Evolutionary conservation across 2,113 vertebrate genomes (phyloP), one percentile per base, ranked within the genome.

Genomic region (Hydrolagus affinis): DNA sequence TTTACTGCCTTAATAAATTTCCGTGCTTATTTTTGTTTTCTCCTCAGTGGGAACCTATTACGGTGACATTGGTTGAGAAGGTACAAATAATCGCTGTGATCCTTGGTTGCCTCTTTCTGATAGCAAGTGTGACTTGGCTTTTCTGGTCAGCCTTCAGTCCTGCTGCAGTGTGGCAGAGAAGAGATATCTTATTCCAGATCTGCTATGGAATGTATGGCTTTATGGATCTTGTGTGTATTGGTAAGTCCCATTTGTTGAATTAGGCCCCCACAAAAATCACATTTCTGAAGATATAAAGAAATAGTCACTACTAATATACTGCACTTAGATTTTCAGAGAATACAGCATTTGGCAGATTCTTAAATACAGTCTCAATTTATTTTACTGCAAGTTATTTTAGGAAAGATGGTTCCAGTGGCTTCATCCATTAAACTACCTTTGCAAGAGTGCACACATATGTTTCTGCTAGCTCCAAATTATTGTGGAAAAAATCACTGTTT

Each of bases 151-250:
- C 95, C 86, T 95, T 97, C 92, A 97, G 96, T 89, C 96, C 96
- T 73, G 95, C 96, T 91, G 96, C 96, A 85, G 88, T 95, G 85
- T 97, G 96, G 96, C 96, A 97, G 93, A 96, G 96, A 89, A 95
- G 95, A 78, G 96, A 98, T 90, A 91, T 96, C 91, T 95, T 97
- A 90, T 98, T 98, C 91, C 96, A 97, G 89, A 96, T 97, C 93
- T 98, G 96, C 93, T 98, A 98, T 88, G 96, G 95, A 94, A 97
- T 98, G 96, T 98, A 98, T 89, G 96, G 96, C 91, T 97, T 97
- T 94, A 98, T 97, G 96, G 96, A 97, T 92, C 93, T 97, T 92
- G 96, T 98, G 86, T 97, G 96, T 89, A 93, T 98, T 89, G 96
- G 96, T 98, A 95, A 95, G 96, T 69, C 23, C n/a, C n/a, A 66